phyloP scores from a whole-genome alignment of 2,888 invertebrate genomes.

The Brachyptera risi region DNA sequence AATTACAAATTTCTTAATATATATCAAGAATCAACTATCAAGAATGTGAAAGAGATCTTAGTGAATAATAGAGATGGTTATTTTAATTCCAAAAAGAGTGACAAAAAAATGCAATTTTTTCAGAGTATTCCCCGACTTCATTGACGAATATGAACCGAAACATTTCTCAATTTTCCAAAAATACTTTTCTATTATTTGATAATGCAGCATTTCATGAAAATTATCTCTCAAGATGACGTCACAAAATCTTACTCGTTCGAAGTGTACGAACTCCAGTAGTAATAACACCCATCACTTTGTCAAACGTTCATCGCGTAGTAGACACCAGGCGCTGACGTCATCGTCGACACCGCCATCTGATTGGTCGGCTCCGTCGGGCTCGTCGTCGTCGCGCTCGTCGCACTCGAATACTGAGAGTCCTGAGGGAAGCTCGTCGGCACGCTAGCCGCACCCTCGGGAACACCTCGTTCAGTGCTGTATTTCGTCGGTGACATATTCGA shows the following conservation, averaged over 20 bases:
- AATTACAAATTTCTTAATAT: too few relatives aligned
- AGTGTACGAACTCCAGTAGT: slow-evolving; percentile 11
- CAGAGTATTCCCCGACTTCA: too few relatives aligned
- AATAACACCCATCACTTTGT: slow-evolving; percentile 39
- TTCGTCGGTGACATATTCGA: slow-evolving; percentile 43
- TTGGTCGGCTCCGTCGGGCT: slow-evolving; percentile 16
- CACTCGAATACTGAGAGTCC: slow-evolving; percentile 39
- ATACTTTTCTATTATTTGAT: too few relatives aligned
- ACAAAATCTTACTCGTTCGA: slow-evolving; percentile 3
- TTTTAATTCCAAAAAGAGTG: too few relatives aligned
- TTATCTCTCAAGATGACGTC: too few relatives aligned
- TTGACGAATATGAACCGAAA: too few relatives aligned
- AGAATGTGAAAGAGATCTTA: too few relatives aligned
- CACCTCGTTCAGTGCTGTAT: slow-evolving; percentile 58
- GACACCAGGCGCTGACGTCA: slow-evolving; percentile 48
- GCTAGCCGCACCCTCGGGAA: slow-evolving; percentile 67
- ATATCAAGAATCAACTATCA: too few relatives aligned
- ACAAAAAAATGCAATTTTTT: too few relatives aligned
- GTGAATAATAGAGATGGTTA: too few relatives aligned
- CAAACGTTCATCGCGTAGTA: slow-evolving; percentile 87
- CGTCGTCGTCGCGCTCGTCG: background rate
- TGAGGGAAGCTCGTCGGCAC: slow-evolving; percentile 39
- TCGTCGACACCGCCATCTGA: slow-evolving; percentile 16
- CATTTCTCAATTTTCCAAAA: too few relatives aligned
- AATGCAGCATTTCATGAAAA: too few relatives aligned